These are phyloP conservation scores for Tetanocera ferruginea DNA, from an alignment of 2,888 invertebrate species.

Conservation along the genomic window DNA sequence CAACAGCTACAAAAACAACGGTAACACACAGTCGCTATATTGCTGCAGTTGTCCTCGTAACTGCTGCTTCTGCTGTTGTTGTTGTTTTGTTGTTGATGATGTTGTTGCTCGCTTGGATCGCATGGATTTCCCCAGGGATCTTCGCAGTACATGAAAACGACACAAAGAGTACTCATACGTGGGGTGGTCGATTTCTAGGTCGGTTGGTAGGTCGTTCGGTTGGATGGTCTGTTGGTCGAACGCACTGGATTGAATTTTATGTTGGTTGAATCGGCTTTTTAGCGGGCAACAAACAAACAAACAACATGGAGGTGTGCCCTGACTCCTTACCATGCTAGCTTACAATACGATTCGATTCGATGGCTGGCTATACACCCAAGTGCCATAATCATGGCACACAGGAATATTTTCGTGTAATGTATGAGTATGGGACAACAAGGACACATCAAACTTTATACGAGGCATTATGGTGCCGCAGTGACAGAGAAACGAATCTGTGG, in stretches of 20 bases:
- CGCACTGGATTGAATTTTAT: slow-evolving; percentile 10
- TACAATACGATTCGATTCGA: neutral
- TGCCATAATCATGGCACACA: slow-evolving; percentile 69
- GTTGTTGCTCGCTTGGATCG: slow-evolving; percentile 66
- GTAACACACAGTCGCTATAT: slow-evolving; percentile 15
- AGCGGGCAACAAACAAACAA: neutral
- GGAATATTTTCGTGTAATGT: slow-evolving; percentile 64
- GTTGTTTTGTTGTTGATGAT: slow-evolving; percentile 62
- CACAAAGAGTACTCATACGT: slow-evolving; percentile 43
- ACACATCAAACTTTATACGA: slow-evolving; percentile 68
- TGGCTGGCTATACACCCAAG: slow-evolving; percentile 65
- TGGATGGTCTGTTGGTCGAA: neutral
- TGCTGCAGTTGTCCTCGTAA: slow-evolving; percentile 43
- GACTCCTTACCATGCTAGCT: neutral
- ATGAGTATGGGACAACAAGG: slow-evolving; percentile 64
- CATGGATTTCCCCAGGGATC: slow-evolving; percentile 64
- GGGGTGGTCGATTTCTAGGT: slow-evolving; percentile 8
- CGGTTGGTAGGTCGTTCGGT: slow-evolving; percentile 10
- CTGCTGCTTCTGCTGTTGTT: slow-evolving; percentile 46
- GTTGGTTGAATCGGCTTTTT: neutral
- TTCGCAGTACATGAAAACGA: slow-evolving; percentile 48
- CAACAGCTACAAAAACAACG: neutral
- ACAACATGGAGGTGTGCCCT: neutral
- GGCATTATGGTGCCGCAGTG: slow-evolving; percentile 45
- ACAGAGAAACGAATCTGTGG: neutral